Conservation (phyloP, 2,888 invertebrate species). For the Sesia apiformis region DNA sequence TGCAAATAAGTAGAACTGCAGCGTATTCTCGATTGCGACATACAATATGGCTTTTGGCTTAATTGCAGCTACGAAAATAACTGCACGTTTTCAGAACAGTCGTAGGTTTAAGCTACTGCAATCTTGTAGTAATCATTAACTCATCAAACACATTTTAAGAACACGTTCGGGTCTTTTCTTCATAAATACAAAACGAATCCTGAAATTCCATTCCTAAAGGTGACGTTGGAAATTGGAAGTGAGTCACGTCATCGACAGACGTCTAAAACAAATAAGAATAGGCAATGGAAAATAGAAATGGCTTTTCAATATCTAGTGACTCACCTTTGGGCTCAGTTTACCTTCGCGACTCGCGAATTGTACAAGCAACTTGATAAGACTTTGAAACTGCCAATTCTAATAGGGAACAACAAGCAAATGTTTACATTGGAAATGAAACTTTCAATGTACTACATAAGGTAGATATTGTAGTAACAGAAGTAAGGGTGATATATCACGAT, state of each 20-base stretch:
- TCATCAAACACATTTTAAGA: no score
- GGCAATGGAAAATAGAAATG: slow-evolving; percentile 25
- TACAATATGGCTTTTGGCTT: no score
- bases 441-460: neutral
- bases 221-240: no score
- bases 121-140: no score
- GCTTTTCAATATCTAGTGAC: slow-evolving; percentile 40
- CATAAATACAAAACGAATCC: no score
- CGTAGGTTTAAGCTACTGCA: no score
- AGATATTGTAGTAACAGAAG: neutral
- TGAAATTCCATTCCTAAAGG: no score
- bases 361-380: slow-evolving; percentile 53
- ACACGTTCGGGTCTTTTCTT: no score
- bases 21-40: no score
- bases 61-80: no score
- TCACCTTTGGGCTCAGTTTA: slow-evolving; percentile 40
- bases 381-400: neutral
- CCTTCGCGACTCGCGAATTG: slow-evolving; percentile 39
- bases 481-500: neutral
- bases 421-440: neutral
- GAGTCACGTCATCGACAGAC: neutral
- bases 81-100: no score
- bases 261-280: neutral
- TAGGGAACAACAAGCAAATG: neutral
- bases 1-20: no score